Conservation (phyloP, 1,140 invertebrate genomes). For the Diorhabda carinulata region DNA sequence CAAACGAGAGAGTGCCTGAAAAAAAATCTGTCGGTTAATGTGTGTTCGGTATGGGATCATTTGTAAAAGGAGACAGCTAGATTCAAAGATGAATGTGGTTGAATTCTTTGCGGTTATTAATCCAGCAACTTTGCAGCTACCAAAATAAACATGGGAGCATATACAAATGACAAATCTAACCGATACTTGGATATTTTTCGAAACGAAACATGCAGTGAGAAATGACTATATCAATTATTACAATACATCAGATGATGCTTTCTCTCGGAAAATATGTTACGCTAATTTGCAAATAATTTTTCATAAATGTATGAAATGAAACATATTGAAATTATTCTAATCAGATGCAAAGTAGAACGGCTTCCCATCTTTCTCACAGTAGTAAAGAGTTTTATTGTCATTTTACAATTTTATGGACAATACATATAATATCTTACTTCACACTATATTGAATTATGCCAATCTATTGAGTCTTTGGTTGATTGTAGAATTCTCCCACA, state of each 20-base stretch:
- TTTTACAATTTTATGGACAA: too few relatives aligned
- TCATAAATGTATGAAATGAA: too few relatives aligned
- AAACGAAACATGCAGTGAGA: conserved; percentile 4
- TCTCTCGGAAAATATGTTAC: too few relatives aligned
- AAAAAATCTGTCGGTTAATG: conserved; percentile 23
- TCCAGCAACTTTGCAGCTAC: conserved; percentile 34
- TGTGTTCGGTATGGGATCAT: conserved; percentile 32
- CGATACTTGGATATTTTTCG: conserved; percentile 8
- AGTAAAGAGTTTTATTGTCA: too few relatives aligned
- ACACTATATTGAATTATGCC: too few relatives aligned
- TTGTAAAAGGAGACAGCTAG: conserved; percentile 32
- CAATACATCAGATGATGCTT: neutral
- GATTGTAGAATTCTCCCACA: too few relatives aligned
- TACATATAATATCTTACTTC: too few relatives aligned
- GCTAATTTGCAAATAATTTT: too few relatives aligned
- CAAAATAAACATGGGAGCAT: conserved; percentile 27
- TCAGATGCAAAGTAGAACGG: too few relatives aligned
- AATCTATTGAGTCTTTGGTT: too few relatives aligned
- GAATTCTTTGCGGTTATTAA: conserved; percentile 38
- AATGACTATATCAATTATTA: neutral
- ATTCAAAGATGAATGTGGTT: conserved; percentile 36
- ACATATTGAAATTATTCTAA: too few relatives aligned
- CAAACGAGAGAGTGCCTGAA: conserved; percentile 7
- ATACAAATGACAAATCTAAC: conserved; percentile 19
- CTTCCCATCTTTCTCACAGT: too few relatives aligned